Evolutionary conservation across 2,888 invertebrate genomes (phyloP).

Genomic region (Stenodema calcarata): DNA sequence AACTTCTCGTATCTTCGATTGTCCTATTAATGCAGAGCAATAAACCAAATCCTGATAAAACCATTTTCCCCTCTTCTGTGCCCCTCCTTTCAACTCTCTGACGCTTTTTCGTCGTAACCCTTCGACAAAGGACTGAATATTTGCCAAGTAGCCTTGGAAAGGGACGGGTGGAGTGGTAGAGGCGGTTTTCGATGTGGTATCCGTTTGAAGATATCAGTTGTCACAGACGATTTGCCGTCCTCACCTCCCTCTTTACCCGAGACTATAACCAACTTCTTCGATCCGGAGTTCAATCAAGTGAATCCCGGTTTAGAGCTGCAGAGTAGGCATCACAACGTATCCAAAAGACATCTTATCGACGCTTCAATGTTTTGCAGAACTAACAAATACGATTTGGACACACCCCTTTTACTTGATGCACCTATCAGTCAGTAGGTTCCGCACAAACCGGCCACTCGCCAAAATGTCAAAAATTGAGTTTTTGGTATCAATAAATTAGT

Average conservation of each 20-base stretch:
- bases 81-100: background rate
- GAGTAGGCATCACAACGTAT: background rate
- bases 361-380: background rate
- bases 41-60: constrained; percentile 35
- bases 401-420: too few relatives aligned
- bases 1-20: constrained; percentile 23
- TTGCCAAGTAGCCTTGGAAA: constrained; percentile 38
- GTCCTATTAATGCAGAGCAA: constrained; percentile 41
- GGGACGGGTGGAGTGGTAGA: background rate
- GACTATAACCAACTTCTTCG: background rate
- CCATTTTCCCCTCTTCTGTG: background rate
- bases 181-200: constrained; percentile 1
- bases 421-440: too few relatives aligned
- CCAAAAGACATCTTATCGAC: background rate
- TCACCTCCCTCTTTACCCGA: background rate
- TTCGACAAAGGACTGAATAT: constrained; percentile 31
- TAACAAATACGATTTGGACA: too few relatives aligned
- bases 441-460: too few relatives aligned
- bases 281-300: constrained; percentile 1
- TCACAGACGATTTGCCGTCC: constrained; percentile 45
- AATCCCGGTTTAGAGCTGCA: background rate
- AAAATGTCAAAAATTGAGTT: too few relatives aligned
- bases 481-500: too few relatives aligned
- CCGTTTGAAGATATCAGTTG: constrained; percentile 43
- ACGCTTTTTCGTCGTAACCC: background rate